Percentiles rank a stretch among this genome's conserved stretches.
Conservation (phyloP, 2,113 vertebrate genomes). For the Trinectes maculatus region DNA sequence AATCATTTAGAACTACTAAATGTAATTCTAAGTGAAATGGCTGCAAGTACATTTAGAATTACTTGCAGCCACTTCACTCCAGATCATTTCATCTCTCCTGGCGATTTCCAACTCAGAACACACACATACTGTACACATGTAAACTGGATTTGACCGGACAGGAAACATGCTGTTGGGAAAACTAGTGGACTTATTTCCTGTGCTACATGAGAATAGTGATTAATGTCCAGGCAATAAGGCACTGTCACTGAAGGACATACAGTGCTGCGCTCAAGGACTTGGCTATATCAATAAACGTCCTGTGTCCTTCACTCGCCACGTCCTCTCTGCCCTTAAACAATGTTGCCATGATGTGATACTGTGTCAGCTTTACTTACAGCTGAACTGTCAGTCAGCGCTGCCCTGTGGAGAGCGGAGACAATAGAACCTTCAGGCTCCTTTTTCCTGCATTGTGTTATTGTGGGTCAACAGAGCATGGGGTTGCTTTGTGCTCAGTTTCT, state of each 20-base stretch:
- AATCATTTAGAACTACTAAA: constrained; percentile 75
- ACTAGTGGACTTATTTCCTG: constrained; percentile 61
- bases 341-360: constrained; percentile 57
- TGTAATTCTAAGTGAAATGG: too few species aligned
- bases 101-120: constrained; percentile 36
- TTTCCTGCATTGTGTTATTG: constrained; percentile 65
- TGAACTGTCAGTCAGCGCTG: constrained; percentile 69
- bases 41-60: constrained; percentile 71
- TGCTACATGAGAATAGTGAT: constrained; percentile 78
- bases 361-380: constrained; percentile 73
- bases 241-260: constrained; percentile 75
- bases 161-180: constrained; percentile 52
- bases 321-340: constrained; percentile 68
- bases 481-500: constrained; percentile 59
- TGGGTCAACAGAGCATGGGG: constrained; percentile 66
- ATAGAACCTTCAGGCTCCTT: constrained; percentile 61
- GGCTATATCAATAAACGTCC: constrained; percentile 76
- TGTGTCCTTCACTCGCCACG: constrained; percentile 61
- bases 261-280: constrained; percentile 73
- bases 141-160: constrained; percentile 27
- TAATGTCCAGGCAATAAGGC: constrained; percentile 76
- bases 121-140: background rate
- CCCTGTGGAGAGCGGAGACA: constrained; percentile 60
- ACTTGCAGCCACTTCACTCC: constrained; percentile 71
- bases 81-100: constrained; percentile 67